Percentiles rank a stretch among this genome's conserved stretches.
Evolutionary conservation across 2,888 invertebrate species (phyloP).

Genomic region (Melikaiella ostensackeni): DNA sequence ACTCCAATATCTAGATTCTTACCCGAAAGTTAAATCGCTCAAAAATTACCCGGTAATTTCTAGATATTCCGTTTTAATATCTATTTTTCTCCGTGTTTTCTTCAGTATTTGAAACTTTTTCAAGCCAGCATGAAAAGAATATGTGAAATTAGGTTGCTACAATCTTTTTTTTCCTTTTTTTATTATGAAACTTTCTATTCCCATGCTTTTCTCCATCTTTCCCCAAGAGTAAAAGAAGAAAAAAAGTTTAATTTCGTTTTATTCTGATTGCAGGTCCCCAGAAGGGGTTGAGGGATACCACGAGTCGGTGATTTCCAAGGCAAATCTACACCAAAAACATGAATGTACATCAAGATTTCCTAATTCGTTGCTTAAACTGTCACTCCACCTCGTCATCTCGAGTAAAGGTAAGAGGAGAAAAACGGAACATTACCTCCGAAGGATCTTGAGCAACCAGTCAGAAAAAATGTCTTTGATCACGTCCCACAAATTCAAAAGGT

Average conservation of each 20-base stretch:
- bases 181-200: not conserved
- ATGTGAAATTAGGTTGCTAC: not conserved
- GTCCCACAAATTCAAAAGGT: constrained; percentile 29
- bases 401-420: constrained; percentile 2
- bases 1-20: too few relatives aligned
- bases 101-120: not conserved
- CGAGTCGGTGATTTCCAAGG: not conserved
- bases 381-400: not conserved
- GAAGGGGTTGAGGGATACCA: not conserved
- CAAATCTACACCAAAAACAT: not conserved
- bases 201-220: not conserved
- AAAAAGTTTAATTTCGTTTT: constrained; percentile 8
- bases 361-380: constrained; percentile 15
- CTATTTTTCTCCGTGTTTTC: too few relatives aligned
- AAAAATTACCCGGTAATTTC: too few relatives aligned
- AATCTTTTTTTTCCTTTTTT: not conserved
- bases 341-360: constrained; percentile 8
- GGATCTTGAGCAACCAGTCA: not conserved
- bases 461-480: constrained; percentile 17
- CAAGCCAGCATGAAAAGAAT: not conserved
- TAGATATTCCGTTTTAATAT: too few relatives aligned
- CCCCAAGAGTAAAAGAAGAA: not conserved
- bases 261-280: constrained; percentile 30
- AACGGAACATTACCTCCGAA: not conserved
- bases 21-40: too few relatives aligned